Percentiles rank a stretch among this genome's conserved stretches.
Evolutionary conservation across 2,797 vertebrate genomes (phyloP).

Genomic region (Myiotriccus ornatus): DNA sequence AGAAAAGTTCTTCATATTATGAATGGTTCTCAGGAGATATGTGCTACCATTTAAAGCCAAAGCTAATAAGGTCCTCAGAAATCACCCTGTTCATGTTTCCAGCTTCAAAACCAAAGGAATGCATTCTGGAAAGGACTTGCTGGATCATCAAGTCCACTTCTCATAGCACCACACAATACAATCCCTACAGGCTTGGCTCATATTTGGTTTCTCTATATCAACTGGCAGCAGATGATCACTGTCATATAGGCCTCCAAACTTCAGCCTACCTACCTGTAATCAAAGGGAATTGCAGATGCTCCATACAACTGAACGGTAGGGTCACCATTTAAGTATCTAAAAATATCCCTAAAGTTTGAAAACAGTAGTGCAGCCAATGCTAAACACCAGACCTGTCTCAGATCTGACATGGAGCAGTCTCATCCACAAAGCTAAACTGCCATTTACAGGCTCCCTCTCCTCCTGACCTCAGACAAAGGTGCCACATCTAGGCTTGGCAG

Average conservation of each 20-base stretch:
- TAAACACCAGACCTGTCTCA: not conserved
- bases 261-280: not conserved
- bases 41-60: conserved; percentile 41
- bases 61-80: conserved; percentile 35
- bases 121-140: not conserved
- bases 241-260: not conserved
- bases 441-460: not conserved
- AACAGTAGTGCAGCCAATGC: not conserved
- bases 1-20: not conserved
- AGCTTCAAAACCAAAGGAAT: conserved; percentile 40
- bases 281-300: not conserved
- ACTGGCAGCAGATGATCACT: not conserved
- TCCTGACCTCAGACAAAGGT: not conserved
- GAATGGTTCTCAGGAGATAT: conserved; percentile 2
- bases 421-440: not conserved
- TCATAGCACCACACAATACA: not conserved
- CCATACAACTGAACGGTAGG: not conserved
- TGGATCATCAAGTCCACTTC: conserved; percentile 8
- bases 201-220: not conserved
- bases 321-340: not conserved
- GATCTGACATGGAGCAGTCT: not conserved
- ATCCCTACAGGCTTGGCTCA: not conserved
- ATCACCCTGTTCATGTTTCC: conserved; percentile 27
- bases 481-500: not conserved
- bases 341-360: not conserved